Conservation (phyloP, 1,140 invertebrate species). For the Drosophila busckii region DNA sequence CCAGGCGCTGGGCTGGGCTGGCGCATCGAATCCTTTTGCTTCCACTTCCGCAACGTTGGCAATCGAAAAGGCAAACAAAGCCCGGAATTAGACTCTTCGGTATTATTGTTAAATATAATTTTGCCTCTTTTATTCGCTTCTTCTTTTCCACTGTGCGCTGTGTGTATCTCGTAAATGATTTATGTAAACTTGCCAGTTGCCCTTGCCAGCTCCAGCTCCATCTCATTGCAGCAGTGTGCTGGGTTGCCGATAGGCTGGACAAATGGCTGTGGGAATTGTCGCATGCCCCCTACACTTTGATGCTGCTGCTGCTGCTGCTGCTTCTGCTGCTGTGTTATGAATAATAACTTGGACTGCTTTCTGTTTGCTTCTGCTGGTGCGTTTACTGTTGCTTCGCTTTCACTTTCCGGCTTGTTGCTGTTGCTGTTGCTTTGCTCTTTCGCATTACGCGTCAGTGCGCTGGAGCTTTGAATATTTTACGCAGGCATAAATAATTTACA, state of each 20-base stretch:
- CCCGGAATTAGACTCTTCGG: slow-evolving; percentile 53
- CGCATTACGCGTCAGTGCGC: slow-evolving; percentile 50
- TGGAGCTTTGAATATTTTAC: slow-evolving; percentile 73
- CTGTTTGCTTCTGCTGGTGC: slow-evolving; percentile 13
- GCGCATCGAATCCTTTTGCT: slow-evolving; percentile 43
- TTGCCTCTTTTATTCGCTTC: slow-evolving; percentile 5
- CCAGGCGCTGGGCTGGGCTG: slow-evolving; percentile 35
- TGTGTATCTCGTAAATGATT: slow-evolving; percentile 64
- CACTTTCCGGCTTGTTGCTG: background rate
- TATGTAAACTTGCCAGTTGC: slow-evolving; percentile 56
- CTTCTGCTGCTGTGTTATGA: slow-evolving; percentile 75
- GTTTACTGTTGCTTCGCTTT: slow-evolving; percentile 7
- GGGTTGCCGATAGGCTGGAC: slow-evolving; percentile 14
- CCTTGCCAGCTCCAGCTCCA: background rate
- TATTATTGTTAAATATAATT: slow-evolving; percentile 59
- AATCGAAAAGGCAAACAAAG: slow-evolving; percentile 67
- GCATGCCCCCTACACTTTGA: slow-evolving; percentile 74
- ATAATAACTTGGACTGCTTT: slow-evolving; percentile 68
- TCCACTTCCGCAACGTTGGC: background rate
- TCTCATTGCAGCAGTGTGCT: background rate
- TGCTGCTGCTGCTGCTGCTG: too few species aligned
- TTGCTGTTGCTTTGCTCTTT: slow-evolving; percentile 24
- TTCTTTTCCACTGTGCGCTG: slow-evolving; percentile 8
- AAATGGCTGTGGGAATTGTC: slow-evolving; percentile 74
- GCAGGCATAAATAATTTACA: slow-evolving; percentile 76